Conservation (phyloP, 2,888 invertebrate genomes). For the Mythimna vitellina region DNA sequence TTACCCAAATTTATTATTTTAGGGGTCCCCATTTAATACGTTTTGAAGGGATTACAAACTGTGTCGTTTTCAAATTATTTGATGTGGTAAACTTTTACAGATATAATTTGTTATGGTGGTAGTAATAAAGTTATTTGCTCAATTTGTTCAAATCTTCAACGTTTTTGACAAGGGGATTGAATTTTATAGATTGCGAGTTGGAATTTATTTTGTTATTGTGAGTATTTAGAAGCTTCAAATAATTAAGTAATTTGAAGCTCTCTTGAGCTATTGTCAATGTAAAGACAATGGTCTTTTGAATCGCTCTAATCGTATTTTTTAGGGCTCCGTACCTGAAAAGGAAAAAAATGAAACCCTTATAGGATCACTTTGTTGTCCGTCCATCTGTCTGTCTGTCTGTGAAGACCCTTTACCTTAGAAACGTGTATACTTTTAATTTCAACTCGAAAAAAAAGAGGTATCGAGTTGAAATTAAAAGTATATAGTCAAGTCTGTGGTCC, state of each 20-base stretch:
- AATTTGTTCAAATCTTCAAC: slow-evolving; percentile 30
- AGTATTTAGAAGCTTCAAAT: background rate
- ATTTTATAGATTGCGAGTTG: slow-evolving; percentile 1
- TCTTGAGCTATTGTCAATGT: background rate
- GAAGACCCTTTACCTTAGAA: too few relatives aligned
- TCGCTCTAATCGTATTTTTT: too few relatives aligned
- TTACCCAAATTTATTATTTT: slow-evolving; percentile 60
- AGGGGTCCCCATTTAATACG: slow-evolving; percentile 69
- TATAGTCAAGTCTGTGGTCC: too few relatives aligned
- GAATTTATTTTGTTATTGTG: slow-evolving; percentile 11
- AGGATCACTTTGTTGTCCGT: too few relatives aligned
- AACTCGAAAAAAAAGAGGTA: too few relatives aligned
- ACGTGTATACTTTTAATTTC: too few relatives aligned
- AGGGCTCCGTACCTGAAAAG: too few relatives aligned
- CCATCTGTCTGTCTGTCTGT: too few relatives aligned
- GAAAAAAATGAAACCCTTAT: too few relatives aligned
- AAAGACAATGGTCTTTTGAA: background rate
- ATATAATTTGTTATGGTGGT: slow-evolving; percentile 28
- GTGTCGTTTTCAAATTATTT: slow-evolving; percentile 70
- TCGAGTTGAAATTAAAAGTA: too few relatives aligned
- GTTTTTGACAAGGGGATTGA: slow-evolving; percentile 21
- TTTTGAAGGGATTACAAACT: slow-evolving; percentile 77
- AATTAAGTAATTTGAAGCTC: slow-evolving; percentile 1
- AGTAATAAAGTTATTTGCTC: slow-evolving; percentile 15
- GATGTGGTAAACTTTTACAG: slow-evolving; percentile 56